Conservation (phyloP, 2,797 vertebrate genomes). For the Squalus acanthias region DNA sequence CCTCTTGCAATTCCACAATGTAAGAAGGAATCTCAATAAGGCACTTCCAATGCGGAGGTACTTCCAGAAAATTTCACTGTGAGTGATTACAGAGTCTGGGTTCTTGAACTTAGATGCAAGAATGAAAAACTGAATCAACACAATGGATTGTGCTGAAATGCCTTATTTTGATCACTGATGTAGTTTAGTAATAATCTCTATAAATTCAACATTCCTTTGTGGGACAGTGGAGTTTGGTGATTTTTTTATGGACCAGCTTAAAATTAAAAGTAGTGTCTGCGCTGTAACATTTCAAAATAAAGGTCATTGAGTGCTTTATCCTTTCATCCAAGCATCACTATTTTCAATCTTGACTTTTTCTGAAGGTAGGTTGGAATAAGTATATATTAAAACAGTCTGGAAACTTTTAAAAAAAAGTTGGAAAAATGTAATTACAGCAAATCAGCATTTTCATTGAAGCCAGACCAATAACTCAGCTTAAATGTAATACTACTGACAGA, state of each 20-base stretch:
- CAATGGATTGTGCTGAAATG: background rate
- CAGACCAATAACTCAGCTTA: background rate
- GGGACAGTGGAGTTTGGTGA: background rate
- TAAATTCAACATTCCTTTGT: background rate
- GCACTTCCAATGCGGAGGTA: background rate
- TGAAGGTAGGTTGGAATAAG: background rate
- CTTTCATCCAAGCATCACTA: background rate
- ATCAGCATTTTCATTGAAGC: background rate
- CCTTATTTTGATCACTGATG: background rate
- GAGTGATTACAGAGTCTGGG: background rate
- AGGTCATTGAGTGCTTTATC: background rate
- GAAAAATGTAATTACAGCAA: background rate
- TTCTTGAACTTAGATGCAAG: background rate
- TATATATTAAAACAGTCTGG: background rate
- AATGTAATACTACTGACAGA: background rate
- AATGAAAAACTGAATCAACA: background rate
- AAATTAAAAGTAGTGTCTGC: background rate
- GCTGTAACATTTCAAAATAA: background rate
- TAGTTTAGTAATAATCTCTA: background rate
- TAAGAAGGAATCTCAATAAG: background rate
- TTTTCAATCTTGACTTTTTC: background rate
- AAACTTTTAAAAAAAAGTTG: background rate
- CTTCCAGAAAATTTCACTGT: background rate
- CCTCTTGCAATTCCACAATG: background rate
- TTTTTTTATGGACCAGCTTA: background rate